Conservation (phyloP, 2,888 invertebrate species). For the Stratiomys singularior region DNA sequence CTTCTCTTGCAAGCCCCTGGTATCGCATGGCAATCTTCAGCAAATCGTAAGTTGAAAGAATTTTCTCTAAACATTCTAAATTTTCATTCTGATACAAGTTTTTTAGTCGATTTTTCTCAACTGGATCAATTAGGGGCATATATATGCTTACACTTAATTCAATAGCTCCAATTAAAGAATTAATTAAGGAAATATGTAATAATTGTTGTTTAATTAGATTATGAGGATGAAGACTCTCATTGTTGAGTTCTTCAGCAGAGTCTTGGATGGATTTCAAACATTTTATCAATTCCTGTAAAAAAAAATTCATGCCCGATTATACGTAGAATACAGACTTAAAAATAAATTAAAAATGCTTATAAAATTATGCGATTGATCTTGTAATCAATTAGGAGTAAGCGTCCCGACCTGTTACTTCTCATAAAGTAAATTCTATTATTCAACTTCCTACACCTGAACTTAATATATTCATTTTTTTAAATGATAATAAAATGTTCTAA, state of each 20-base stretch:
- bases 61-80: conserved; percentile 69
- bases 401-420: too few relatives aligned
- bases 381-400: too few relatives aligned
- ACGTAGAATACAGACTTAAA: too few relatives aligned
- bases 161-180: conserved; percentile 66
- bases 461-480: too few relatives aligned
- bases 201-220: conserved; percentile 49
- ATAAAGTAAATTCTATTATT: too few relatives aligned
- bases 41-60: conserved; percentile 70
- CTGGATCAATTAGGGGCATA: conserved; percentile 82
- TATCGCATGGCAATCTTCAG: conserved; percentile 62
- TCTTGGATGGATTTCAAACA: not conserved
- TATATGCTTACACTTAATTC: conserved; percentile 71
- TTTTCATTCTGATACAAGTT: conserved; percentile 77
- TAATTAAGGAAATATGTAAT: conserved; percentile 56
- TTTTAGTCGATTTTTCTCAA: conserved; percentile 80
- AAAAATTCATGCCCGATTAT: too few relatives aligned
- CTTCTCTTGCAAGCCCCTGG: conserved; percentile 60
- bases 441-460: too few relatives aligned
- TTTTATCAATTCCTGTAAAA: not conserved
- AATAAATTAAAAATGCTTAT: too few relatives aligned
- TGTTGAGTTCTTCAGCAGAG: not conserved
- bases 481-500: too few relatives aligned
- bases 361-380: too few relatives aligned
- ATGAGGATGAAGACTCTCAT: conserved; percentile 46